Percentiles rank a stretch among this genome's conserved stretches.
Evolutionary conservation across 2,888 invertebrate genomes (phyloP).

Genomic region (Oxycera nigricornis): DNA sequence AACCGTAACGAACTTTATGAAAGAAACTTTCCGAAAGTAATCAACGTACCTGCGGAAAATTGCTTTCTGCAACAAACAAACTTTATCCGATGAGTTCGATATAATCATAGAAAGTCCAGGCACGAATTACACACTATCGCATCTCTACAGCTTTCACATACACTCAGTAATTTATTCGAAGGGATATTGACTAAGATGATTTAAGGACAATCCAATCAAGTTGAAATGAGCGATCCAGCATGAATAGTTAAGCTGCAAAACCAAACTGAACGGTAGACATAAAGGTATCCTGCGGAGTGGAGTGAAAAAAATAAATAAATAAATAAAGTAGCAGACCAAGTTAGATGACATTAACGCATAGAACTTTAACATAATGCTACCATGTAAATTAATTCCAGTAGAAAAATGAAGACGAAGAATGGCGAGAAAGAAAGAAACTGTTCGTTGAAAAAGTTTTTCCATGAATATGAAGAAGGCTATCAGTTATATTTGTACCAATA

Average conservation of each 20-base stretch:
- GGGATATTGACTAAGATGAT: constrained; percentile 18
- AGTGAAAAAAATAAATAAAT: neutral
- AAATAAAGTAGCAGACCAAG: neutral
- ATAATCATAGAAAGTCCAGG: constrained; percentile 28
- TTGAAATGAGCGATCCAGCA: constrained; percentile 19
- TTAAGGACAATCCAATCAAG: constrained; percentile 36
- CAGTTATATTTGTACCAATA: constrained; percentile 14
- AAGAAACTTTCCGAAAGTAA: constrained; percentile 19
- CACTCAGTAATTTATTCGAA: constrained; percentile 13
- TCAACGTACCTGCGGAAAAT: constrained; percentile 23
- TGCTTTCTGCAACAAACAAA: constrained; percentile 30
- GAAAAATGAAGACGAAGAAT: neutral
- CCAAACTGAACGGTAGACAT: neutral
- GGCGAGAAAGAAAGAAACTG: neutral
- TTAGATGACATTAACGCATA: constrained; percentile 8
- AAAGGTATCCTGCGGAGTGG: neutral
- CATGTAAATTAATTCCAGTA: constrained; percentile 18
- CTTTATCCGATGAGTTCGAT: constrained; percentile 8
- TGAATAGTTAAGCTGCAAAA: constrained; percentile 7
- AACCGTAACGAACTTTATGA: neutral
- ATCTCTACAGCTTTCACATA: neutral
- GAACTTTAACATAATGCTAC: neutral
- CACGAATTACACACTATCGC: constrained; percentile 21
- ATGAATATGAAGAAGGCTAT: constrained; percentile 34
- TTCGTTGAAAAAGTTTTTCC: constrained; percentile 22